Evolutionary conservation across 2,888 invertebrate species (phyloP), one percentile per base, ranked within the genome.

Genomic region (Campaea margaritaria): DNA sequence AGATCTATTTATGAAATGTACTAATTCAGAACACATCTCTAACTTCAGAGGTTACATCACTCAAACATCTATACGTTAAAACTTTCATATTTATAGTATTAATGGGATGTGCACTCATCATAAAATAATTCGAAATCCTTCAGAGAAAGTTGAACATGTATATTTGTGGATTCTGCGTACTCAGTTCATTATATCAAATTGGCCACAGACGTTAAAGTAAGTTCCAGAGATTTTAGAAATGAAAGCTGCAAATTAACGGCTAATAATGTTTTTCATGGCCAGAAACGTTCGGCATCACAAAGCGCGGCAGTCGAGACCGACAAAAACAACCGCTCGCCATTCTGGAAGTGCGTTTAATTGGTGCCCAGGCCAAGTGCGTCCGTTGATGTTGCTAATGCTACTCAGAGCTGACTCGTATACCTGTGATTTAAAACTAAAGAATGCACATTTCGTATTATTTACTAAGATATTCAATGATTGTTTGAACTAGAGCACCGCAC

Each of bases 301-400:
- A 89, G 88, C 79, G 76, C 71, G 13, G 31, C 42, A 44, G 47
- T 14, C 42, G 76, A 68, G 71, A 62, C 70, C 67, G 62, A 73
- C 84, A 89, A 89, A 89, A 90, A 89, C 81, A 73, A 81, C 74
- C 70, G 76, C 74, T 74, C 72, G 69, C 79, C 79, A 73, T 82
- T 82, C 83, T 78, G 70, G 75, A 78, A 80, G 78, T 79, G 80
- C 78, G 74, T 82, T 86, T 87, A 86, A 89, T 88, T 89, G 86
- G 83, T 79, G 65, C 28, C 53, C 43, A 67, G 69, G 65, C 72
- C 50, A 65, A 61, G 65, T 74, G 67, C 66, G 69, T 72, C 70
- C 10, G 4, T 68, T 66, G 64, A 64, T 61, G 53, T 64, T 66
- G 54, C 64, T 7, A 31, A 31, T 9, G 8, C 31, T 7, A 21